These are phyloP conservation scores for Geopemphigus sp. DNA, from an alignment of 1,140 invertebrate genomes.

Conservation along the genomic window DNA sequence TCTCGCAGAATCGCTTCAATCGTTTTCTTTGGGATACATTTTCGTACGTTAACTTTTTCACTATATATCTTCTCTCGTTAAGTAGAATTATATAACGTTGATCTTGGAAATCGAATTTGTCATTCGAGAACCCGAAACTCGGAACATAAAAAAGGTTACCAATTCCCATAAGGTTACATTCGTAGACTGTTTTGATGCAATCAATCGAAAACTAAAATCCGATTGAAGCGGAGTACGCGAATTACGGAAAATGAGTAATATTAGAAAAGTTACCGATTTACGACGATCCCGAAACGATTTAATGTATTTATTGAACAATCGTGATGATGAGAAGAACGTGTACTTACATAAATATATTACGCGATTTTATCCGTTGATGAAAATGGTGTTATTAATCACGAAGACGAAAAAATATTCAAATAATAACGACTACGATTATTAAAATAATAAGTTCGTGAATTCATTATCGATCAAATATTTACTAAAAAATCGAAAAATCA, in stretches of 20 bases:
- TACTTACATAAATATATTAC: no score
- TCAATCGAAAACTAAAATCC: constrained; percentile 7
- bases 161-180: background rate
- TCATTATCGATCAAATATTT: no score
- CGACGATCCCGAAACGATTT: background rate
- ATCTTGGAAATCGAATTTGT: background rate
- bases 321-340: background rate
- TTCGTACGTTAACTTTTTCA: background rate
- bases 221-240: background rate
- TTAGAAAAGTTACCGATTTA: background rate
- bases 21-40: background rate
- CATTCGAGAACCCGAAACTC: background rate
- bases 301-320: background rate
- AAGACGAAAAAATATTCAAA: no score
- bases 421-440: no score
- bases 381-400: no score
- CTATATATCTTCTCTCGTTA: background rate
- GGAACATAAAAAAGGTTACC: background rate
- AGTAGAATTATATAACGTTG: background rate
- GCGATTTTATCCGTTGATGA: no score
- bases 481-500: no score
- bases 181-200: background rate
- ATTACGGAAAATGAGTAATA: background rate
- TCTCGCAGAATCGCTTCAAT: no score
- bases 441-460: no score